phyloP scores from a whole-genome alignment of 1,140 invertebrate genomes.

The Eciton burchellii region DNA sequence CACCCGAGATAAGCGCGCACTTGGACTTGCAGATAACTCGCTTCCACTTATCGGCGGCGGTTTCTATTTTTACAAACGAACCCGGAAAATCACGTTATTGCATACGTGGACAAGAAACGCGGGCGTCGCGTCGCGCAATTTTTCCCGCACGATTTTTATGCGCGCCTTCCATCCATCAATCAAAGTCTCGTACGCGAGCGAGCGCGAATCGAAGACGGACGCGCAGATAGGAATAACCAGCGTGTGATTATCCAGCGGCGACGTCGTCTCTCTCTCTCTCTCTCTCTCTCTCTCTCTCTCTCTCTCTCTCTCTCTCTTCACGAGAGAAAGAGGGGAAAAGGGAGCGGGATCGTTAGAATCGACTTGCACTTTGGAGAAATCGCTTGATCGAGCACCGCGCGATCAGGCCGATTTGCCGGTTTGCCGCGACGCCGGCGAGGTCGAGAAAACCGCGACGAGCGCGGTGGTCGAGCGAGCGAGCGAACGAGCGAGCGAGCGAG shows the following conservation, averaged over 20 bases:
- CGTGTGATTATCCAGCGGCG: background rate
- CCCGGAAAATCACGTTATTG: conserved; percentile 11
- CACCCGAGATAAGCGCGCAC: background rate
- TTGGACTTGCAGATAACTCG: conserved; percentile 35
- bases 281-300: too few relatives aligned
- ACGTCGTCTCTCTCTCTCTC: background rate
- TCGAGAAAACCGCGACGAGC: conserved; percentile 34
- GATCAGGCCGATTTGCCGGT: conserved; percentile 10
- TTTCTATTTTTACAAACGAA: conserved; percentile 38
- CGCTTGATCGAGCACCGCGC: background rate
- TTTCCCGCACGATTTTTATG: background rate
- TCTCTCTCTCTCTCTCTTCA: too few relatives aligned
- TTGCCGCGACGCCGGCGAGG: conserved; percentile 50
- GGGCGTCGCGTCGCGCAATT: background rate
- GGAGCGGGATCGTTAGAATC: background rate
- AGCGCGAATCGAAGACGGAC: conserved; percentile 3
- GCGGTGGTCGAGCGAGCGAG: conserved; percentile 27
- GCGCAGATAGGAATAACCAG: background rate
- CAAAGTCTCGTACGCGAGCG: background rate
- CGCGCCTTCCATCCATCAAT: background rate
- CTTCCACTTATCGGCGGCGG: conserved; percentile 8
- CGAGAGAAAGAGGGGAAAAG: too few relatives aligned
- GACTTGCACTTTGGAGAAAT: background rate
- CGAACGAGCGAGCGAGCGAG: too few relatives aligned
- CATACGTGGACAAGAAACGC: conserved; percentile 27